Percentiles rank a stretch among this genome's conserved stretches.
These are phyloP conservation scores for Bombus polaris DNA, from an alignment of 1,140 invertebrate genomes.

Conservation along the genomic window DNA sequence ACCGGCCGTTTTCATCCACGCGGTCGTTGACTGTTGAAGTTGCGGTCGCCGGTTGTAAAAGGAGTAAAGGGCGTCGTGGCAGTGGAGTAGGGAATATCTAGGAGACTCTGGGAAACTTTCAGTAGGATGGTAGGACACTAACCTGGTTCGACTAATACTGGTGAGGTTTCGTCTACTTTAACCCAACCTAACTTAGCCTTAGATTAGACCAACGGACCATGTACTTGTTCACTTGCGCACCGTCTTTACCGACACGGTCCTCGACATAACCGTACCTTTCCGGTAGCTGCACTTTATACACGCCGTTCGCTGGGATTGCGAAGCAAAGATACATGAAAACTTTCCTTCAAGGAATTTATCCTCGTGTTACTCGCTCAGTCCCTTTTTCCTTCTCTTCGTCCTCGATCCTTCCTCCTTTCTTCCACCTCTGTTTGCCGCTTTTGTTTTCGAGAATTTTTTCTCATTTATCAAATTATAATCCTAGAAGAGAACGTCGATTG, in stretches of 20 bases:
- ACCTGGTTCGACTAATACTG: conserved; percentile 68
- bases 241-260: conserved; percentile 50
- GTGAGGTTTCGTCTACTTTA: conserved; percentile 68
- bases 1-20: conserved; percentile 5
- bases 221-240: conserved; percentile 59
- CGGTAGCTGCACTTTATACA: conserved; percentile 54
- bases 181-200: conserved; percentile 69
- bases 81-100: conserved; percentile 47
- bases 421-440: not conserved
- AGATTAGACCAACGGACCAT: conserved; percentile 72
- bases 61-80: not conserved
- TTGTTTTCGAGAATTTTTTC: not conserved
- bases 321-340: conserved; percentile 41
- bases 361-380: not conserved
- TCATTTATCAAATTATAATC: not conserved
- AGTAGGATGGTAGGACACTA: conserved; percentile 61
- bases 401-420: not conserved
- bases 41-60: conserved; percentile 8
- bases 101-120: conserved; percentile 63
- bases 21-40: conserved; percentile 23
- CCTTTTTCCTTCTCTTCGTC: not conserved
- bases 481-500: not conserved
- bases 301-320: conserved; percentile 30
- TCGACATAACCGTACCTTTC: conserved; percentile 64
- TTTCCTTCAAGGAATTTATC: conserved; percentile 31